These are phyloP conservation scores for Hucho hucho DNA, from an alignment of 2,113 vertebrate genomes.

Conservation along the genomic window DNA sequence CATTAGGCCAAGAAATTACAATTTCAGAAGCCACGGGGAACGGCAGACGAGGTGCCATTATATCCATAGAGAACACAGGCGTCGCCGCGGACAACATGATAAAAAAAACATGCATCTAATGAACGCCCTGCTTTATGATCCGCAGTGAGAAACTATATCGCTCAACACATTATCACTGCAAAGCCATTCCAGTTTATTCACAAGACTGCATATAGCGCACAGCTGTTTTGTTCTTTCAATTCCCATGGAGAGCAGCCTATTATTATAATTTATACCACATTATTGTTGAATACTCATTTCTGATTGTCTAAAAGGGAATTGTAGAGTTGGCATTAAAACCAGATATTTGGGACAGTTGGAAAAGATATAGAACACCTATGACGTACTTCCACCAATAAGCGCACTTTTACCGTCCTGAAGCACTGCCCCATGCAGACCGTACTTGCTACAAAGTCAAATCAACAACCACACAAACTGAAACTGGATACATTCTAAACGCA, in stretches of 20 bases:
- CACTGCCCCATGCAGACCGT: too few relatives aligned
- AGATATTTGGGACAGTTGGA: too few relatives aligned
- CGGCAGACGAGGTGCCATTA: constrained; percentile 7
- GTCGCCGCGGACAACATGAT: constrained; percentile 30
- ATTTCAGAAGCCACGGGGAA: constrained; percentile 53
- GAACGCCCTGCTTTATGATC: constrained; percentile 53
- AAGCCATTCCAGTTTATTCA: neutral
- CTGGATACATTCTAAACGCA: too few relatives aligned
- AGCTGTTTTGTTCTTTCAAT: neutral
- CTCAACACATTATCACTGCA: constrained; percentile 26
- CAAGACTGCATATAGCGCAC: neutral
- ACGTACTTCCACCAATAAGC: too few relatives aligned
- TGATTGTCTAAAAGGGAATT: too few relatives aligned
- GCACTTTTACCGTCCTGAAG: too few relatives aligned
- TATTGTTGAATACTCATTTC: too few relatives aligned
- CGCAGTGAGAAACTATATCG: constrained; percentile 13
- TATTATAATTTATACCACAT: too few relatives aligned
- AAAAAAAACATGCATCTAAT: constrained; percentile 32
- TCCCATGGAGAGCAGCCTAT: neutral
- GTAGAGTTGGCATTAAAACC: too few relatives aligned
- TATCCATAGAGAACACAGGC: constrained; percentile 39
- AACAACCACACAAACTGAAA: too few relatives aligned
- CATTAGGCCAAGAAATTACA: constrained; percentile 81
- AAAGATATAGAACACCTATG: too few relatives aligned
- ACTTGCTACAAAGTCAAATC: too few relatives aligned